Percentiles rank a stretch among this genome's conserved stretches.
phyloP scores from a whole-genome alignment of 2,113 vertebrate genomes.

The Pan paniscus region DNA sequence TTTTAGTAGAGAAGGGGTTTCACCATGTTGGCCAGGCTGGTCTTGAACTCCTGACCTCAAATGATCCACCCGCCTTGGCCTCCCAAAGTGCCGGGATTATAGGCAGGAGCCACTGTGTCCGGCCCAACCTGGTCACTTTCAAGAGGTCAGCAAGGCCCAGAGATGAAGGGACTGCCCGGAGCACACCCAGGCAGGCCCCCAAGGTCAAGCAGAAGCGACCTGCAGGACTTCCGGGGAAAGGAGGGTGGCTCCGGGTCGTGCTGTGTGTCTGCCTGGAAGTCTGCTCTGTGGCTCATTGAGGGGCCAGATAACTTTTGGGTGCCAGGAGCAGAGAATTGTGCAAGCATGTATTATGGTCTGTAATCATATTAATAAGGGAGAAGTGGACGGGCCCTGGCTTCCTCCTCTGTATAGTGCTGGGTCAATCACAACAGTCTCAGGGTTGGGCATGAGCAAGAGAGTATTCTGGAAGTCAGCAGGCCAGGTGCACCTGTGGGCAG shows the following conservation, averaged over 20 bases:
- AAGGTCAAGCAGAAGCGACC: not conserved
- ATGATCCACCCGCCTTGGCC: too few species aligned
- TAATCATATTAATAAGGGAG: accelerated
- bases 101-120: too few species aligned
- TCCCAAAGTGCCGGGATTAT: too few species aligned
- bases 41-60: too few species aligned
- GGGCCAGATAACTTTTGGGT: not conserved
- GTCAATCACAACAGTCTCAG: not conserved
- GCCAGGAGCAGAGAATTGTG: accelerated
- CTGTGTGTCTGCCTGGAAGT: not conserved
- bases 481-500: not conserved
- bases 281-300: not conserved
- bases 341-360: accelerated
- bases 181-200: not conserved
- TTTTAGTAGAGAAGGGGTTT: too few species aligned
- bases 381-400: not conserved
- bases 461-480: not conserved
- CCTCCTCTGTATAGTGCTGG: not conserved
- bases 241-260: accelerated
- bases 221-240: not conserved
- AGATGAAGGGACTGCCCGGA: not conserved
- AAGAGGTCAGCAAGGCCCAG: not conserved
- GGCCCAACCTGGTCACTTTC: not conserved
- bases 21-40: too few species aligned
- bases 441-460: not conserved